A percentile compares a stretch with the other conserved stretches of the same genome.
Conservation (phyloP, 1,140 invertebrate genomes). For the Callitettix versicolor region DNA sequence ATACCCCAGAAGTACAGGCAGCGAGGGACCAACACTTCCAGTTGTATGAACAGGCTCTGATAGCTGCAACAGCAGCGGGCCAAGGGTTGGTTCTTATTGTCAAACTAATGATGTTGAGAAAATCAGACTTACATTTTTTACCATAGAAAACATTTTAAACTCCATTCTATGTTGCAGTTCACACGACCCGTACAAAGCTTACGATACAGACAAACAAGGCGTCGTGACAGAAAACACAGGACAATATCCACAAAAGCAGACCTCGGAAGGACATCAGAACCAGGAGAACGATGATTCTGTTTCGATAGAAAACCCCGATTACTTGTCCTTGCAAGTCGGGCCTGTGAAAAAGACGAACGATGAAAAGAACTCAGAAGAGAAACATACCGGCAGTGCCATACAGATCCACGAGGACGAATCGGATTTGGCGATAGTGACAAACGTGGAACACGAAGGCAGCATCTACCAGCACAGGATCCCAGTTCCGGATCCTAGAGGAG, state of each 20-base stretch:
- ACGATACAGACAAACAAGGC: too few relatives aligned
- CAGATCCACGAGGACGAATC: neutral
- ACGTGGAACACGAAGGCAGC: neutral
- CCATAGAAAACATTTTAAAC: neutral
- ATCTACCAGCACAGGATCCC: neutral
- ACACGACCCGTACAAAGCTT: too few relatives aligned
- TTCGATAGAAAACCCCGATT: slow-evolving; percentile 24
- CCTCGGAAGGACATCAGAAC: neutral
- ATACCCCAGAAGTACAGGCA: slow-evolving; percentile 32
- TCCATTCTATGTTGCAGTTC: neutral
- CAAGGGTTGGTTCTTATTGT: neutral
- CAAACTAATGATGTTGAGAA: neutral
- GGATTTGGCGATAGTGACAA: neutral
- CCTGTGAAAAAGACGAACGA: slow-evolving; percentile 1
- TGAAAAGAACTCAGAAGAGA: neutral
- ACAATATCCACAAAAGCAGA: too few relatives aligned
- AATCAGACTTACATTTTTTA: slow-evolving; percentile 1
- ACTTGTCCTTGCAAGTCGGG: neutral
- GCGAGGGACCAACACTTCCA: slow-evolving; percentile 29
- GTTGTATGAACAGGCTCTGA: slow-evolving; percentile 27
- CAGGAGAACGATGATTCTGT: slow-evolving; percentile 1
- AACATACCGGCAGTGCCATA: neutral
- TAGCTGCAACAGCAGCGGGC: slow-evolving; percentile 5
- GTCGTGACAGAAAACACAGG: too few relatives aligned
- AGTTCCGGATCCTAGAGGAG: neutral